A percentile compares a stretch with the other conserved stretches of the same genome.
Conservation (phyloP, 2,113 vertebrate genomes). For the Brachyhypopomus occidentalis region DNA sequence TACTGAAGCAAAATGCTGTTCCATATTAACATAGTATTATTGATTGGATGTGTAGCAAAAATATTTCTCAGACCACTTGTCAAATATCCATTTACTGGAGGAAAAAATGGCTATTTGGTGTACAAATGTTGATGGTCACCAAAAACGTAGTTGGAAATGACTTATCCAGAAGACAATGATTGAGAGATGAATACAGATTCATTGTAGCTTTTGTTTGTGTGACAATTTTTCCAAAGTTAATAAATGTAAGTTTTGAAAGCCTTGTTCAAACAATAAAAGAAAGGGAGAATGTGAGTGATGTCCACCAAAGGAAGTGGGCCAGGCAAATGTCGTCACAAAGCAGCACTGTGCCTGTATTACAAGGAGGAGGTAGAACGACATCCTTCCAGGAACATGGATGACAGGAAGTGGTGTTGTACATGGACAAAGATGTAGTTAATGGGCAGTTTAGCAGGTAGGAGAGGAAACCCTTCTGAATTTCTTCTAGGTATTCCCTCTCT, state of each 20-base stretch:
- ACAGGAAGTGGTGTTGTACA: conserved; percentile 6
- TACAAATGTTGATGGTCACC: no score
- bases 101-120: no score
- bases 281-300: not conserved
- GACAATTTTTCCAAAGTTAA: not conserved
- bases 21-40: no score
- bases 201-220: no score
- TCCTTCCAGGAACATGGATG: not conserved
- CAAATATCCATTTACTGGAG: no score
- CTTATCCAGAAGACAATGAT: no score
- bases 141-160: no score
- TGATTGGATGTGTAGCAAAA: no score
- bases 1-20: no score
- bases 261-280: not conserved
- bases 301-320: not conserved
- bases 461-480: not conserved
- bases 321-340: no score
- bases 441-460: not conserved
- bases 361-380: not conserved
- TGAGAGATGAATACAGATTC: no score
- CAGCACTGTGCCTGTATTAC: conserved; percentile 9
- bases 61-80: no score
- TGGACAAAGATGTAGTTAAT: conserved; percentile 4
- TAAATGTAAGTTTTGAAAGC: not conserved
- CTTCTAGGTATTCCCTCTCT: not conserved